phyloP scores from a whole-genome alignment of 2,797 vertebrate genomes.

The Pseudomugil tenellus region DNA sequence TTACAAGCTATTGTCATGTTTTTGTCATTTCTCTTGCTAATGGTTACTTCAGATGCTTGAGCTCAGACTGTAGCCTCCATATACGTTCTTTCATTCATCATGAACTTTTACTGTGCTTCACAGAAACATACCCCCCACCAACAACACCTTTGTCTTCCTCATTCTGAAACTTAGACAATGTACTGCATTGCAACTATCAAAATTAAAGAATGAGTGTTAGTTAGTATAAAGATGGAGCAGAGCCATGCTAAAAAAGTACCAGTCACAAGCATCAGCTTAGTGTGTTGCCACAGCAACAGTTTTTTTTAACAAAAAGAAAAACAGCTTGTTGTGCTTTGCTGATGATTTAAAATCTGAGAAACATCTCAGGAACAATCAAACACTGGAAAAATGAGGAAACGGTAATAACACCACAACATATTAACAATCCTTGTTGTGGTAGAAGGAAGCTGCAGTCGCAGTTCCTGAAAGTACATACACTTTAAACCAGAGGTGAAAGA shows the following conservation, averaged over 20 bases:
- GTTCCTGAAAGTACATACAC: constrained; percentile 36
- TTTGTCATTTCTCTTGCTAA: constrained; percentile 62
- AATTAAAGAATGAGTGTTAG: constrained; percentile 22
- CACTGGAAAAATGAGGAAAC: constrained; percentile 60
- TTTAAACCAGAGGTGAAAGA: constrained; percentile 20
- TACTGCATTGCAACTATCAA: constrained; percentile 30
- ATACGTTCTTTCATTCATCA: constrained; percentile 21
- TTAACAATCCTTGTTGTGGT: constrained; percentile 21
- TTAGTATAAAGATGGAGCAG: constrained; percentile 54
- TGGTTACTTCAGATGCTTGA: constrained; percentile 60
- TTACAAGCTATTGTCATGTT: constrained; percentile 65
- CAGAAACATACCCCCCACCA: constrained; percentile 13
- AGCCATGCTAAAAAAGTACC: constrained; percentile 49
- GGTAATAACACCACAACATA: constrained; percentile 10
- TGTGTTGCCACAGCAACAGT: constrained; percentile 18
- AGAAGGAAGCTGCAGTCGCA: constrained; percentile 12
- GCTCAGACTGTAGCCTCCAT: constrained; percentile 40
- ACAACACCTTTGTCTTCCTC: constrained; percentile 34
- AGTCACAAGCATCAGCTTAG: constrained; percentile 32
- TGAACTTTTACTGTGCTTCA: constrained; percentile 13
- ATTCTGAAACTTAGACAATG: constrained; percentile 49
- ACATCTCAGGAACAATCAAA: constrained; percentile 56
- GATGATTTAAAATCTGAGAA: constrained; percentile 49
- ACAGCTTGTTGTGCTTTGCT: constrained; percentile 31
- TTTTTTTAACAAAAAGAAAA: no score